Conservation (phyloP, 2,888 invertebrate species). For the Panopea generosa region DNA sequence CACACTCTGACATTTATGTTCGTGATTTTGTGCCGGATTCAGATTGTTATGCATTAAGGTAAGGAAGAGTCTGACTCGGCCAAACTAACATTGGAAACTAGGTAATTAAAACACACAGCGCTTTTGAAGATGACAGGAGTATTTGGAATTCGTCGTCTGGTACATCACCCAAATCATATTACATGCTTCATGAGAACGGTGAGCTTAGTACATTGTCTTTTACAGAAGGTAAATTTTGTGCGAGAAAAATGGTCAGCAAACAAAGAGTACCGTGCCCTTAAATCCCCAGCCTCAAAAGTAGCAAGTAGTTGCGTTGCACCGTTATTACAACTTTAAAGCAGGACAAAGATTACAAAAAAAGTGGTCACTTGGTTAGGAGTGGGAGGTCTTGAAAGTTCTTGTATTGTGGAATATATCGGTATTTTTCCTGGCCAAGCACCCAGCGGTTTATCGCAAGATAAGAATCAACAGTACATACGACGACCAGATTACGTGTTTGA, state of each 20-base stretch:
- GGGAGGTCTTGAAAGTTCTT: neutral
- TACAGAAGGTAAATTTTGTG: neutral
- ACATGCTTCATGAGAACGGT: neutral
- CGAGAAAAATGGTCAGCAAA: neutral
- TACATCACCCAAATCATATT: neutral
- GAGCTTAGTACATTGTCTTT: neutral
- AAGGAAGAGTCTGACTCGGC: too few species aligned
- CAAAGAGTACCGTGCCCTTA: neutral
- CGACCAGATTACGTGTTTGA: conserved; percentile 10
- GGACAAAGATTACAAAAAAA: neutral
- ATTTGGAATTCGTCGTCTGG: neutral
- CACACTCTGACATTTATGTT: too few species aligned
- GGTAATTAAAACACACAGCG: neutral
- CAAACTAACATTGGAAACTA: conserved; percentile 21
- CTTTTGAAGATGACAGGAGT: neutral
- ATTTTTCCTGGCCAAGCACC: conserved; percentile 24
- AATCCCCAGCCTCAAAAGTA: neutral
- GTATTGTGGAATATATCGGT: conserved; percentile 33
- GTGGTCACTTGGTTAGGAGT: neutral
- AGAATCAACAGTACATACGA: conserved; percentile 11
- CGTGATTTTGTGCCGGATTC: too few species aligned
- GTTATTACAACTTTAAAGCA: neutral
- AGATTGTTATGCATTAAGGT: too few species aligned
- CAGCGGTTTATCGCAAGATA: conserved; percentile 4
- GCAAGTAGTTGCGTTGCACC: neutral